phyloP scores from a whole-genome alignment of 2,888 invertebrate species.

The Nymphalis polychloros region DNA sequence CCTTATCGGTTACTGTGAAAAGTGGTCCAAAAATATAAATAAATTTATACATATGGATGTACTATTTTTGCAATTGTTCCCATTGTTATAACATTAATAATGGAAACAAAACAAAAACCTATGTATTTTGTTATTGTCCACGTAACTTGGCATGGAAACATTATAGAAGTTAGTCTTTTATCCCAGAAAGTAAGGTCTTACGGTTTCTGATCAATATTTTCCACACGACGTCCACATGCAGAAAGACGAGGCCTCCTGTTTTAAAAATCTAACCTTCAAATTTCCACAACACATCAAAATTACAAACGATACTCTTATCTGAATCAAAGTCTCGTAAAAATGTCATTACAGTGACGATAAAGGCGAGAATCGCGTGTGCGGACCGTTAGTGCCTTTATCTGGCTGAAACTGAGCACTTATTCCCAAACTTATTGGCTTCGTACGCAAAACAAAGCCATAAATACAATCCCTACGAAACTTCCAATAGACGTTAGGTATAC shows the following conservation, averaged over 20 bases:
- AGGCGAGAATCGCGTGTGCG: slow-evolving; percentile 44
- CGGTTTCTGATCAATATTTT: too few species aligned
- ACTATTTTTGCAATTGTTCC: too few species aligned
- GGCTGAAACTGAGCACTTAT: slow-evolving; percentile 44
- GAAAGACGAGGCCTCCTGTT: background rate
- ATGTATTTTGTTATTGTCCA: too few species aligned
- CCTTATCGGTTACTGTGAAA: too few species aligned
- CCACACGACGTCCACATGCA: too few species aligned
- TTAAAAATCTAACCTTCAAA: slow-evolving; percentile 23
- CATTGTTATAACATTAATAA: too few species aligned
- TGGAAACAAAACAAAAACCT: too few species aligned
- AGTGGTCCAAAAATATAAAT: too few species aligned
- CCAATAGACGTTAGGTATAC: slow-evolving; percentile 36
- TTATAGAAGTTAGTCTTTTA: too few species aligned
- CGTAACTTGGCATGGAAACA: too few species aligned
- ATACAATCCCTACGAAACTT: slow-evolving; percentile 43
- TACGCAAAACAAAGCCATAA: slow-evolving; percentile 47
- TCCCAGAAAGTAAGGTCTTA: background rate
- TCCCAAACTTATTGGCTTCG: slow-evolving; percentile 45
- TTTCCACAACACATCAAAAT: slow-evolving; percentile 40
- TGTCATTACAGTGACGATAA: slow-evolving; percentile 44
- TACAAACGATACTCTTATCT: slow-evolving; percentile 44
- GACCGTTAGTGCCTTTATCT: slow-evolving; percentile 46
- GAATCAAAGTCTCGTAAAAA: slow-evolving; percentile 45
- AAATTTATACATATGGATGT: too few species aligned